phyloP scores from a whole-genome alignment of 2,113 vertebrate genomes.

The Clarias macrocephalus region DNA sequence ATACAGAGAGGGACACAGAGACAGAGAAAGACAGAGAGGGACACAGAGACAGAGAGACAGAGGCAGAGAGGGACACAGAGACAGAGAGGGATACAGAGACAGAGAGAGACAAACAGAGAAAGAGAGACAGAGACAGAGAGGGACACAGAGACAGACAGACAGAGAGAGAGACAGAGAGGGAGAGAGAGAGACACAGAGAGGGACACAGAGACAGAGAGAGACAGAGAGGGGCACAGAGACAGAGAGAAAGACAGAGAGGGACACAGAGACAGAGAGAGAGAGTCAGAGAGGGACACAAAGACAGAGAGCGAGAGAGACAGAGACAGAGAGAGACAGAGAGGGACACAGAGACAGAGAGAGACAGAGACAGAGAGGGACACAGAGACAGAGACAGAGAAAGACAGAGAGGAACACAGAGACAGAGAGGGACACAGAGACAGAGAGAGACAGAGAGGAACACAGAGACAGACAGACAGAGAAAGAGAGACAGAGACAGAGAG shows the following conservation, averaged over 20 bases:
- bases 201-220: fast-evolving
- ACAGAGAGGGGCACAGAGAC: neutral
- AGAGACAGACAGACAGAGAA: too few relatives aligned
- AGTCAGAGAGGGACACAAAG: too few relatives aligned
- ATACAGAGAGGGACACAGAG: fast-evolving
- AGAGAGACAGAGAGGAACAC: too few relatives aligned
- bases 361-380: fast-evolving
- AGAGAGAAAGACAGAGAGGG: fast-evolving
- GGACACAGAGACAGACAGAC: neutral
- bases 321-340: too few relatives aligned
- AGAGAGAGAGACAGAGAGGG: fast-evolving
- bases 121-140: neutral
- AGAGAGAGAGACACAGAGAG: fast-evolving
- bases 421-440: too few relatives aligned
- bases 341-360: too few relatives aligned
- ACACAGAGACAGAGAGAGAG: too few relatives aligned
- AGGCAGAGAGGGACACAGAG: neutral
- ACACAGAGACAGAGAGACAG: neutral
- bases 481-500: too few relatives aligned
- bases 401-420: too few relatives aligned
- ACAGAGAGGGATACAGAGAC: slow-evolving; percentile 22
- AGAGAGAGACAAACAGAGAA: slow-evolving; percentile 9
- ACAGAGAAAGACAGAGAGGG: fast-evolving
- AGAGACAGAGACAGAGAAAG: neutral
- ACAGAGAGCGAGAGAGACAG: too few relatives aligned